A percentile compares a stretch with the other conserved stretches of the same genome.
Conservation (phyloP, 1,140 invertebrate genomes). For the Nasonia vitripennis region DNA sequence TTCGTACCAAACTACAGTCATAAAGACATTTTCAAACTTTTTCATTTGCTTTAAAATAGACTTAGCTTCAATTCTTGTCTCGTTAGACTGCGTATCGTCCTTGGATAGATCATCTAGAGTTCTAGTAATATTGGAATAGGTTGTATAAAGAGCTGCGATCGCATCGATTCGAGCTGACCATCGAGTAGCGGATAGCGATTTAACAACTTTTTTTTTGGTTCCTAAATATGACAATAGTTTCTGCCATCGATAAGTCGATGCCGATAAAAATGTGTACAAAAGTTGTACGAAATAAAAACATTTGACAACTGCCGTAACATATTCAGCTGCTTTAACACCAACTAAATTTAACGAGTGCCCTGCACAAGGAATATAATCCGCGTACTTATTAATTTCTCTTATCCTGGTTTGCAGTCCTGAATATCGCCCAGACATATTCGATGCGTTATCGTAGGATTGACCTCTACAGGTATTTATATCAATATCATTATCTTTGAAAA, state of each 20-base stretch:
- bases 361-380: constrained; percentile 58
- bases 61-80: constrained; percentile 42
- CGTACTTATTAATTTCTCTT: constrained; percentile 52
- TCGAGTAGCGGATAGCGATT: constrained; percentile 43
- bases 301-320: no score
- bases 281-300: not conserved
- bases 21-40: not conserved
- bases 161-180: constrained; percentile 49
- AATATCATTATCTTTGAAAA: constrained; percentile 59
- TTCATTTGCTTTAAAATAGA: not conserved
- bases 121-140: constrained; percentile 32
- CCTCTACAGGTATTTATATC: constrained; percentile 61
- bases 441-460: constrained; percentile 65
- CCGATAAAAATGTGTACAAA: constrained; percentile 13
- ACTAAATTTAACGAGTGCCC: constrained; percentile 60
- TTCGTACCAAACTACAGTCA: constrained; percentile 1
- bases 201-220: constrained; percentile 12
- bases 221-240: not conserved
- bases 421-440: constrained; percentile 64
- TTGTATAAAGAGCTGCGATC: constrained; percentile 22
- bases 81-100: constrained; percentile 29
- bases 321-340: constrained; percentile 48
- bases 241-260: constrained; percentile 1
- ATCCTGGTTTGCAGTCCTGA: constrained; percentile 60
- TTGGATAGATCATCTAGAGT: constrained; percentile 36